Conservation (phyloP, 2,888 invertebrate genomes). For the Conomelus anceps region DNA sequence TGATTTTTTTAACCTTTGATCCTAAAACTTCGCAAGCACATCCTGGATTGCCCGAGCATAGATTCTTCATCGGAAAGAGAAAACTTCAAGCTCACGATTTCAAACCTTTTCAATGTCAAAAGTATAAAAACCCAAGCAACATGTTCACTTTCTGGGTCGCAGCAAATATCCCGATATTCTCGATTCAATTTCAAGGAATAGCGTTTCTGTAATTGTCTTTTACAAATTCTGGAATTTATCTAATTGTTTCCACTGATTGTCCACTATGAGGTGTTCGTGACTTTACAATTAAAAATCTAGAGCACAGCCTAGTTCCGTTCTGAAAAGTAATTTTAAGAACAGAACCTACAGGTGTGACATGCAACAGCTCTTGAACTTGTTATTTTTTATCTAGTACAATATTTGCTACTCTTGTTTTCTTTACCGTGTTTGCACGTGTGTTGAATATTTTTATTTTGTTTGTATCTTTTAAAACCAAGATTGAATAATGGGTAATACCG, state of each 20-base stretch:
- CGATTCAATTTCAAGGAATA: background rate
- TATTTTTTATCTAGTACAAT: background rate
- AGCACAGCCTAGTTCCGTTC: background rate
- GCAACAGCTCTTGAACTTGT: background rate
- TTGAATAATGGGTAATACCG: no score
- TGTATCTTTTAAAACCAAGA: no score
- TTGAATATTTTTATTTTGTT: no score
- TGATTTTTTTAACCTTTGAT: no score
- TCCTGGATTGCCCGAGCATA: no score
- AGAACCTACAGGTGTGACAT: background rate
- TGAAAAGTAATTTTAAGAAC: background rate
- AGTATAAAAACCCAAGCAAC: no score
- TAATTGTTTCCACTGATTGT: background rate
- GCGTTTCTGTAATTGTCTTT: background rate
- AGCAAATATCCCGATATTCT: background rate
- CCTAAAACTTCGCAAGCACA: no score
- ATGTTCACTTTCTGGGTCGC: background rate
- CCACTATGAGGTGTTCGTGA: background rate
- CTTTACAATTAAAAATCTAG: background rate
- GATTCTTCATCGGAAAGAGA: no score
- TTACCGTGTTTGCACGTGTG: no score
- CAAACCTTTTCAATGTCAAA: background rate
- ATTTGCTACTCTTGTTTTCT: background rate
- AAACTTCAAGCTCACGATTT: no score
- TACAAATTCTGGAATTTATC: background rate